These are phyloP conservation scores for Alethe castanea DNA, from an alignment of 2,113 vertebrate genomes.

Conservation along the genomic window DNA sequence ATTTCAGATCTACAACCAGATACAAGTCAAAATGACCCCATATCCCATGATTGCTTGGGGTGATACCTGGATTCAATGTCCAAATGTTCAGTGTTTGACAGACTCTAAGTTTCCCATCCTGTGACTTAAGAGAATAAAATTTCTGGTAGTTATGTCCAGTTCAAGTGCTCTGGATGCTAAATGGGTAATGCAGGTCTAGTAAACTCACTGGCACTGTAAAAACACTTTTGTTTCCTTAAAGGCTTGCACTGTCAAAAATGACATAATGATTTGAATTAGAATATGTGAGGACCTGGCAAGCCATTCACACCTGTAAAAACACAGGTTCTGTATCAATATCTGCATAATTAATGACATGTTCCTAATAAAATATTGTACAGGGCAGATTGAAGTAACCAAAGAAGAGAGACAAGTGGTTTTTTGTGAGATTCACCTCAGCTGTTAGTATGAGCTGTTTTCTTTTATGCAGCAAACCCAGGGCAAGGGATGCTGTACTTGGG, in stretches of 20 bases:
- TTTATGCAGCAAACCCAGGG: accelerated
- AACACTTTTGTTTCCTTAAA: neutral
- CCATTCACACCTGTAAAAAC: neutral
- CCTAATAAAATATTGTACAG: neutral
- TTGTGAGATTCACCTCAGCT: neutral
- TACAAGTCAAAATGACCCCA: neutral
- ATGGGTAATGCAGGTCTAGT: neutral
- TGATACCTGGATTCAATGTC: neutral
- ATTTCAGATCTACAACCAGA: neutral
- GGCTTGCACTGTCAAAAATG: neutral
- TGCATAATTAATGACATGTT: neutral
- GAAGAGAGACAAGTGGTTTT: neutral
- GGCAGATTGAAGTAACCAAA: neutral
- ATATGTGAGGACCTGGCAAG: neutral
- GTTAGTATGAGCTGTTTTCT: neutral
- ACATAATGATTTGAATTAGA: neutral
- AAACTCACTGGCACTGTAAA: neutral
- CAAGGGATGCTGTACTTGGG: neutral
- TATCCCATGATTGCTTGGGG: neutral
- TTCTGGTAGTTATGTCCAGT: neutral
- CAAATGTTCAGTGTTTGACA: neutral
- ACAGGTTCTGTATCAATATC: neutral
- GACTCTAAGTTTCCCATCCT: neutral
- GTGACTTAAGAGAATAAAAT: neutral
- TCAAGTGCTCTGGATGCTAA: neutral